A percentile compares a stretch with the other conserved stretches of the same genome.
These are phyloP conservation scores for Galaxea fascicularis DNA, from an alignment of 92 coral and sea anemone species.

Conservation along the genomic window DNA sequence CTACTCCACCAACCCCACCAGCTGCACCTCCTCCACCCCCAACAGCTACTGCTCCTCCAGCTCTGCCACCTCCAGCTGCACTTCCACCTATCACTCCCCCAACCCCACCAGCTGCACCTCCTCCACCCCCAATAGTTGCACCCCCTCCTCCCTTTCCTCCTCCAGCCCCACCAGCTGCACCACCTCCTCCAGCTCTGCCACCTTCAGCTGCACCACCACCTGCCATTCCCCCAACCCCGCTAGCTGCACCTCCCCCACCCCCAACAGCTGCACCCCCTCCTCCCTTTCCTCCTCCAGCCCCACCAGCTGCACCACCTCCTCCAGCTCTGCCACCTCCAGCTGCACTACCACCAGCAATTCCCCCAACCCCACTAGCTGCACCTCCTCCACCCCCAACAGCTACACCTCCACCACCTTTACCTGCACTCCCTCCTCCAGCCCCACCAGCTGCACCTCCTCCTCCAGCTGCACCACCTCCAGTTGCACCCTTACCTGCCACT, in stretches of 20 bases:
- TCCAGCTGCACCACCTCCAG: constrained; percentile 2
- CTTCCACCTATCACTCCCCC: too few relatives aligned
- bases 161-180: too few relatives aligned
- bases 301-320: constrained; percentile 44
- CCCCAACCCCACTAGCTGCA: background rate
- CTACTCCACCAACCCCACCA: too few relatives aligned
- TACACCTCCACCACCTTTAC: constrained; percentile 5
- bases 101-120: too few relatives aligned
- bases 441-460: constrained; percentile 5
- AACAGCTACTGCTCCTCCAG: too few relatives aligned
- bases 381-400: constrained; percentile 7
- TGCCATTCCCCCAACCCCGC: too few relatives aligned
- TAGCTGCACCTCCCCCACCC: constrained; percentile 20
- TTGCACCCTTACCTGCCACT: constrained; percentile 34
- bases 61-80: too few relatives aligned
- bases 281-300: constrained; percentile 12
- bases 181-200: too few relatives aligned
- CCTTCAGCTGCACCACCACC: too few relatives aligned
- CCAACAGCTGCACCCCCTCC: background rate
- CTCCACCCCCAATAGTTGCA: too few relatives aligned
- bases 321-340: background rate
- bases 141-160: too few relatives aligned
- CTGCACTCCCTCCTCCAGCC: background rate
- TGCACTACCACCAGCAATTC: constrained; percentile 3
- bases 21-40: too few relatives aligned